Evolutionary conservation across 1,140 invertebrate genomes (phyloP).

Genomic region (Hylaeus anthracinus): DNA sequence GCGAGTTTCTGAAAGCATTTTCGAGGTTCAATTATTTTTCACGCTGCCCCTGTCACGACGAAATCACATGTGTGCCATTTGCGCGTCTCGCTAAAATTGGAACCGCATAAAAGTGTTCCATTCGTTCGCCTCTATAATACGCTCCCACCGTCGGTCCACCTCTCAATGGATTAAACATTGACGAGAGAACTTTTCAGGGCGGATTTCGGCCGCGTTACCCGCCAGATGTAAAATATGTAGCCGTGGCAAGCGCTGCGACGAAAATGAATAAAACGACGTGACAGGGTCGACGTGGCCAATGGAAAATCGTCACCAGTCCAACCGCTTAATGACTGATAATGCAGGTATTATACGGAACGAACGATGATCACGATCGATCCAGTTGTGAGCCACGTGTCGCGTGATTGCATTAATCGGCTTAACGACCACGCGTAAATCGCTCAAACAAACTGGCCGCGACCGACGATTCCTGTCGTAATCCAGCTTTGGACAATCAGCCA

Average conservation of each 20-base stretch:
- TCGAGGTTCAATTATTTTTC: constrained; percentile 45
- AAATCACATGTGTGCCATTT: constrained; percentile 12
- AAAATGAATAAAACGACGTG: constrained; percentile 39
- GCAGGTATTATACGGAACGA: constrained; percentile 59
- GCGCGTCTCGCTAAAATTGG: constrained; percentile 41
- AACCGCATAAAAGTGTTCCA: constrained; percentile 46
- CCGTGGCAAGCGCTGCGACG: constrained; percentile 5
- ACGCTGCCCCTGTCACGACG: constrained; percentile 11
- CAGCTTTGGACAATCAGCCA: not conserved
- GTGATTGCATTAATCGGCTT: constrained; percentile 68
- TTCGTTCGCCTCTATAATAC: constrained; percentile 42
- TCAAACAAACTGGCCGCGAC: constrained; percentile 63
- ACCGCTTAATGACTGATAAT: constrained; percentile 62
- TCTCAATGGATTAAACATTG: constrained; percentile 45
- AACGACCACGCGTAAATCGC: constrained; percentile 53
- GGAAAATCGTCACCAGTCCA: constrained; percentile 35
- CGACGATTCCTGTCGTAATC: constrained; percentile 45
- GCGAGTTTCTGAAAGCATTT: constrained; percentile 28
- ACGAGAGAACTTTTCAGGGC: constrained; percentile 41
- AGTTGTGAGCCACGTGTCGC: constrained; percentile 46
- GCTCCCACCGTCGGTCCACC: constrained; percentile 17
- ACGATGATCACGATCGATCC: constrained; percentile 62
- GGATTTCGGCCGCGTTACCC: constrained; percentile 7
- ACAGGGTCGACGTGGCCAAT: not conserved
- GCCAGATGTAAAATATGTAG: constrained; percentile 49